Base-by-base conservation (phyloP, 2,888 invertebrate genomes). In the Esperia sulphurella region DNA sequence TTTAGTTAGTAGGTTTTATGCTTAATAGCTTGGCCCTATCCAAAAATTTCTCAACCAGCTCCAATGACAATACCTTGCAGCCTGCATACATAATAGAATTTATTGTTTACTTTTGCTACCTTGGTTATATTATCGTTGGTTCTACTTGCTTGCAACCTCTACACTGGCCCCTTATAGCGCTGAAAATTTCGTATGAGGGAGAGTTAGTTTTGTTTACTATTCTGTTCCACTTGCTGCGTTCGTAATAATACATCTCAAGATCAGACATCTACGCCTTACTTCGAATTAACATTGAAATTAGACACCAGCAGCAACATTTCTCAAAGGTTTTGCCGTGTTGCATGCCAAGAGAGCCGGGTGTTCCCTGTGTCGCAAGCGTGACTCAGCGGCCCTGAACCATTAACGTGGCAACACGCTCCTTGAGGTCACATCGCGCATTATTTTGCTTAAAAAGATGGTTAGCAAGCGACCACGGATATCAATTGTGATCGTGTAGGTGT, bases 261-360 rank as follows among this genome's bases (percentile, higher is more conserved):
- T 3, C 45, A 35, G 5, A 33, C 42, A 33, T 31, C 42, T 47
- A 21, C 44, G 44, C 46, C 46, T 50, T 49, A 51, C 45, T 57
- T 50, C 42, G 53, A 58, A 54, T 53, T 52, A 55, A 43, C 54
- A 53, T 59, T 59, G 54, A 56, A 61, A 59, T 57, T 14, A 52
- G 51, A 61, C 52, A 59, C 56, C 60, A 65, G 64, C 63, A 63
- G 59, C 62, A 63, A 54, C 58, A 61, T 64, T 60, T 56, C 55
- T 50, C 59, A 55, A 29, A 59, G 61, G 59, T 62, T 64, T 59
- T 58, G 68, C 65, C 57, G 65, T 63, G 62, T 62, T 42, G 68
- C 73, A 71, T 76, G 82, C 79, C 80, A 81, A 82, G 71, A 79
- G 65, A 72, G 71, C 71, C 75, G 80, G 81, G 83, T 83, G 80